Percentiles rank a stretch among this genome's conserved stretches.
phyloP scores from a whole-genome alignment of 1,140 invertebrate genomes.

The Drosophila yakuba region DNA sequence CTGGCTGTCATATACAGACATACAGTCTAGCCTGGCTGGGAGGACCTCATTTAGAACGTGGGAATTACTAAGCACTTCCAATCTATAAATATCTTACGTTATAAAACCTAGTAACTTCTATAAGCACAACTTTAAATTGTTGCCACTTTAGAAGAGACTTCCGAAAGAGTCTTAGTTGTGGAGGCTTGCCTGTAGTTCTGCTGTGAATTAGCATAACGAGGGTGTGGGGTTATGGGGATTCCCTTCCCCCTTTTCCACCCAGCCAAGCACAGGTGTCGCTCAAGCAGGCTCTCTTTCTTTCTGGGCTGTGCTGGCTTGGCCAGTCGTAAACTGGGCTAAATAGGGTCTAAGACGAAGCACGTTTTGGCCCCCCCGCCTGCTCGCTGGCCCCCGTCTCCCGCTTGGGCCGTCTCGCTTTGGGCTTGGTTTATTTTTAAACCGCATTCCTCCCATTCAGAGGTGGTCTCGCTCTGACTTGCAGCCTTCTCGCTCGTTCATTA shows the following conservation, averaged over 20 bases:
- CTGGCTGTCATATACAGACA: constrained; percentile 28
- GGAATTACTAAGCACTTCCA: no score
- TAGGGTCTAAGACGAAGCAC: constrained; percentile 80
- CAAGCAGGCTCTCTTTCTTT: constrained; percentile 46
- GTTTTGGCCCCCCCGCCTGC: constrained; percentile 51
- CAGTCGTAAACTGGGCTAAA: constrained; percentile 75
- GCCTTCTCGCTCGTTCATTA: constrained; percentile 29
- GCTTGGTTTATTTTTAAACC: constrained; percentile 80
- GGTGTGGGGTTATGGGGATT: constrained; percentile 2
- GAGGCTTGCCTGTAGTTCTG: constrained; percentile 14
- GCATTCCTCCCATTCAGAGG: constrained; percentile 67
- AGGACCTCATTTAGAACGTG: background rate
- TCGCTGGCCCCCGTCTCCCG: background rate
- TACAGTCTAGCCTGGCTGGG: constrained; percentile 18
- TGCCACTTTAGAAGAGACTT: background rate
- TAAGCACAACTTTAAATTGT: no score
- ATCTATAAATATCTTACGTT: no score
- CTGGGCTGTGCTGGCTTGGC: constrained; percentile 12
- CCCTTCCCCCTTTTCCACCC: constrained; percentile 6
- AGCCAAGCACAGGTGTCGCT: constrained; percentile 49
- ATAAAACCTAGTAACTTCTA: no score
- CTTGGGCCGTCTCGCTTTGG: constrained; percentile 27
- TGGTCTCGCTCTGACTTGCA: constrained; percentile 26
- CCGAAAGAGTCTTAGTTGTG: constrained; percentile 11
- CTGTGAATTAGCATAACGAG: constrained; percentile 59